These are phyloP conservation scores for Himantopus leucocephalus DNA, from an alignment of 2,113 vertebrate genomes.

Conservation along the genomic window DNA sequence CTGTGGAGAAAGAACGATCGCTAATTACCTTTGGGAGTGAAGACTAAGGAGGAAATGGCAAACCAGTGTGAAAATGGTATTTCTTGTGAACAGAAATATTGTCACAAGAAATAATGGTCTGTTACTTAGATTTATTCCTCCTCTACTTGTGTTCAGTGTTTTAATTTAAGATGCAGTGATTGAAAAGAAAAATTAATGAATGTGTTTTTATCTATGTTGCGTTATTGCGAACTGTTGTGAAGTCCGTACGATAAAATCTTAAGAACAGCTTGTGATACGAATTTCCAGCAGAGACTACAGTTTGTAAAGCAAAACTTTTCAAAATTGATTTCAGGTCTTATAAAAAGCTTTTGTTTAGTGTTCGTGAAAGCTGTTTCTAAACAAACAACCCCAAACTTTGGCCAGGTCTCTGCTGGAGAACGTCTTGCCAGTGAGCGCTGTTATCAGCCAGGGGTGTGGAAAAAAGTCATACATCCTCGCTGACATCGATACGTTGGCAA, in stretches of 20 bases:
- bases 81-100: not conserved
- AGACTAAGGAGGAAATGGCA: constrained; percentile 80
- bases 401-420: not conserved
- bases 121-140: not conserved
- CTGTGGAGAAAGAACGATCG: accelerated
- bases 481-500: constrained; percentile 34
- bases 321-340: not conserved
- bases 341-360: not conserved
- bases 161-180: not conserved
- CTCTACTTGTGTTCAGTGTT: not conserved
- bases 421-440: not conserved
- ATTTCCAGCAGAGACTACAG: not conserved
- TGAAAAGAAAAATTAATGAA: not conserved
- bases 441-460: constrained; percentile 49
- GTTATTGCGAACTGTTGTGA: not conserved
- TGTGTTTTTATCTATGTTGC: not conserved
- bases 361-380: not conserved
- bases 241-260: not conserved
- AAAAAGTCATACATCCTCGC: not conserved
- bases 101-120: not conserved
- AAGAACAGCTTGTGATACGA: not conserved
- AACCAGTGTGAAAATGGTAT: constrained; percentile 28
- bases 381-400: constrained; percentile 36
- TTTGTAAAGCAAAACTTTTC: not conserved
- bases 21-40: constrained; percentile 41